phyloP scores from a whole-genome alignment of 1,140 invertebrate genomes.

The Polypedilum pembai region DNA sequence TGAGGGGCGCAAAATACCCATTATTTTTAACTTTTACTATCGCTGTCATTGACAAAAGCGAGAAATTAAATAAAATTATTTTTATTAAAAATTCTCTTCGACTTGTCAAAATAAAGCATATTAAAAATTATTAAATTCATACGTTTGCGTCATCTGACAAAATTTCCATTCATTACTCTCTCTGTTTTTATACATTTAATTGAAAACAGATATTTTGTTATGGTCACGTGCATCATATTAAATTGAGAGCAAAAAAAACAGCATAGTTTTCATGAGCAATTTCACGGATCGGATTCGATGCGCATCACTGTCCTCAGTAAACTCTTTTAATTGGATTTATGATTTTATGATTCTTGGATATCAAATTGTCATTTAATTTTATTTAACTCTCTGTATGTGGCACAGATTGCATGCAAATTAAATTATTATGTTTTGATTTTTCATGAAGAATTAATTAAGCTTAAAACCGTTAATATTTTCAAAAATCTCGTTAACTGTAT shows the following conservation, averaged over 20 bases:
- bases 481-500: too few relatives aligned
- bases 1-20: neutral
- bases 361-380: neutral
- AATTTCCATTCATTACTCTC: slow-evolving; percentile 10
- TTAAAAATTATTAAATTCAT: slow-evolving; percentile 28
- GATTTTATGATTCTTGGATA: neutral
- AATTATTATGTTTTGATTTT: neutral
- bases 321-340: too few relatives aligned
- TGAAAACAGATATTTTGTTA: slow-evolving; percentile 20
- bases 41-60: slow-evolving; percentile 17
- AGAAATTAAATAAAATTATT: slow-evolving; percentile 15
- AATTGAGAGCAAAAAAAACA: too few relatives aligned
- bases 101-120: slow-evolving; percentile 18
- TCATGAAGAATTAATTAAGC: neutral
- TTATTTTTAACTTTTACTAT: neutral
- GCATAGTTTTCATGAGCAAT: neutral
- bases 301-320: neutral
- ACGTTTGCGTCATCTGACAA: slow-evolving; percentile 22
- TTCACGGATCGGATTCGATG: neutral
- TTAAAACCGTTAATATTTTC: too few relatives aligned
- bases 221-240: slow-evolving; percentile 25
- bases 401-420: neutral
- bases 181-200: neutral
- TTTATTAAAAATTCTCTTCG: slow-evolving; percentile 6
- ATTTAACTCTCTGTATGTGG: neutral